These are phyloP conservation scores for Oryzias curvinotus DNA, from an alignment of 2,113 vertebrate species.

Conservation along the genomic window DNA sequence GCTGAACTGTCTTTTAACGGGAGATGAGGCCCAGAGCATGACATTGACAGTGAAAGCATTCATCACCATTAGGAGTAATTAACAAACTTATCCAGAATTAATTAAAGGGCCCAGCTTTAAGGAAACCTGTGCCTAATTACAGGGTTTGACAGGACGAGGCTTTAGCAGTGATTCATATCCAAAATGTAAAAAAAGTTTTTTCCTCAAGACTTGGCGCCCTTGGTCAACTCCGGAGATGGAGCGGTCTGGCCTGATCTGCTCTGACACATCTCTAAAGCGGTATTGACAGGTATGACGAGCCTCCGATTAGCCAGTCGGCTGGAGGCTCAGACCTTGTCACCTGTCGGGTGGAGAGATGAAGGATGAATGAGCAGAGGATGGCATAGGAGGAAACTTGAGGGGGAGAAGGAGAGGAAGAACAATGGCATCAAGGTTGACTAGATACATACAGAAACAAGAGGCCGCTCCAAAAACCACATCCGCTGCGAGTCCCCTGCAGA, in stretches of 20 bases:
- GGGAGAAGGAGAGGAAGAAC: slow-evolving; percentile 13
- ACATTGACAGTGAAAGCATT: slow-evolving; percentile 67
- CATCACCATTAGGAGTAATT: slow-evolving; percentile 76
- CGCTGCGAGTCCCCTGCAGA: slow-evolving; percentile 49
- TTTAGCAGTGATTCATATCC: slow-evolving; percentile 79
- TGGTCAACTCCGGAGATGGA: slow-evolving; percentile 64
- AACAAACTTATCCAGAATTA: slow-evolving; percentile 73
- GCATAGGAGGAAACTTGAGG: slow-evolving; percentile 7
- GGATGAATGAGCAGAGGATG: slow-evolving; percentile 75
- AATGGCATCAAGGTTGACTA: slow-evolving; percentile 50
- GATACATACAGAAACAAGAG: slow-evolving; percentile 30
- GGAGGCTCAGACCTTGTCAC: slow-evolving; percentile 90
- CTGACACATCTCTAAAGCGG: slow-evolving; percentile 71
- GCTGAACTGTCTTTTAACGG: slow-evolving; percentile 4
- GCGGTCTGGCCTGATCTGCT: slow-evolving; percentile 48
- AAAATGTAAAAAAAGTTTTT: slow-evolving; percentile 74
- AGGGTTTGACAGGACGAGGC: slow-evolving; percentile 79
- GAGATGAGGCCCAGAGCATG: slow-evolving; percentile 22
- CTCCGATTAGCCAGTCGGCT: slow-evolving; percentile 98
- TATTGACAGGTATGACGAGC: slow-evolving; percentile 98
- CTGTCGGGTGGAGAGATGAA: slow-evolving; percentile 93
- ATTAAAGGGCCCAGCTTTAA: slow-evolving; percentile 72
- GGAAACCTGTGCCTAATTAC: slow-evolving; percentile 75
- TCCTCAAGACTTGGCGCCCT: slow-evolving; percentile 52
- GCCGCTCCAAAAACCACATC: slow-evolving; percentile 37